Evolutionary conservation across 2,888 invertebrate genomes (phyloP), one percentile per base, ranked within the genome.

Genomic region (Oscheius myriophilus): DNA sequence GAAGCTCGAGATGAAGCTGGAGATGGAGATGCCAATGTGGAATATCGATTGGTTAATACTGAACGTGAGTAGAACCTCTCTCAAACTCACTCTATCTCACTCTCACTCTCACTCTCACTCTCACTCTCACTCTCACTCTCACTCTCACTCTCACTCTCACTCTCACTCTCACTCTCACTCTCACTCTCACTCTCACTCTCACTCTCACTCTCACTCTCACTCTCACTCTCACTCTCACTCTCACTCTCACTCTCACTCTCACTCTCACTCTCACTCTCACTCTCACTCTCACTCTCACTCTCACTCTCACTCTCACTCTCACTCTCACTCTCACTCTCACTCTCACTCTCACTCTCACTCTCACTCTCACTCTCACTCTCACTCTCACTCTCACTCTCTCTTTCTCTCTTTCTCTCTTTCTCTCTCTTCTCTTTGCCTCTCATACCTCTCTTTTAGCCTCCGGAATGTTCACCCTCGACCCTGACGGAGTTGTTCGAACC

Each of bases 1-100:
- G 94, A 95, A 87, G 97, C 97, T 18, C 90, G 95, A 77, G 96
- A 97, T 88, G 96, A 96, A 2, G 95, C 96, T 87, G 95, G 95
- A 0, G 95, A 86, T 45, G 84, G 84, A 11, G 79, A 83, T 62
- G 64, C 71, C 1, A 72, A 82, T 63, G 80, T 86, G 12, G 73
- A 73, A 16, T 85, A 82, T 72, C 76, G 77, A 41, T 70, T 82
- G 25, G 80, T 86, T 69, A 83, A 83, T 75, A 77, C 85, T 21
- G 83, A 82, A 67, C 84, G 84, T 84, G 59, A 73, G 80, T 66
- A 53, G 46, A 33, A 43, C 64, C 54, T 18, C 7, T 67, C 42
- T 46, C 18, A 6, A 2, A 12, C 18, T 21, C 16, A 55, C 53
- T 66, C 59, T 55, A 16, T 45, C 41, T 9, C 9, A 33, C 33